Conservation (phyloP, 2,888 invertebrate genomes). For the Drosophila rellima region DNA sequence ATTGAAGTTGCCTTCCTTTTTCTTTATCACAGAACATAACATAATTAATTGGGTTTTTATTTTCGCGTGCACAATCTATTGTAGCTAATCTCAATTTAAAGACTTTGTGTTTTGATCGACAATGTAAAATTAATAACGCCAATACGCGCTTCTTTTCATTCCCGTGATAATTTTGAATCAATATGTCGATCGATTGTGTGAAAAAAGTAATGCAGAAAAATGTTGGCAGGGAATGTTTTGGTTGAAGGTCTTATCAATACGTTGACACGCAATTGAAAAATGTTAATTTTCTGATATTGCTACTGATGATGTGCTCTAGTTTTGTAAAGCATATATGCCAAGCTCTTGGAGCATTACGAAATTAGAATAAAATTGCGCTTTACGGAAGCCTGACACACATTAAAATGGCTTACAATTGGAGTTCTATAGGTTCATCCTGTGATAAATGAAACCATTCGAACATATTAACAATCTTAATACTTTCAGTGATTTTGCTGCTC, state of each 20-base stretch:
- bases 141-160: constrained; percentile 7
- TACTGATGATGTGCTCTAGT: constrained; percentile 5
- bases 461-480: background rate
- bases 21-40: constrained; percentile 24
- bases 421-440: constrained; percentile 38
- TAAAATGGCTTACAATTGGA: constrained; percentile 30
- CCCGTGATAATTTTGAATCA: constrained; percentile 30
- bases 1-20: background rate
- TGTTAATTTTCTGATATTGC: constrained; percentile 74
- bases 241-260: constrained; percentile 65
- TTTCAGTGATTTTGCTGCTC: constrained; percentile 32
- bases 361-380: constrained; percentile 73
- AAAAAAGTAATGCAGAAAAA: constrained; percentile 53
- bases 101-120: constrained; percentile 18
- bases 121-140: constrained; percentile 45
- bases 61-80: constrained; percentile 36
- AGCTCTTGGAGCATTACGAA: constrained; percentile 63
- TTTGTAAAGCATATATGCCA: constrained; percentile 61
- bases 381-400: constrained; percentile 58
- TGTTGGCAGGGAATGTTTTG: constrained; percentile 45
- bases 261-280: constrained; percentile 67
- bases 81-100: constrained; percentile 51
- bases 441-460: background rate
- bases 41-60: constrained; percentile 54
- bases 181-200: constrained; percentile 45